These are phyloP conservation scores for Saccopteryx leptura DNA, from an alignment of 2,113 vertebrate genomes.

Conservation along the genomic window DNA sequence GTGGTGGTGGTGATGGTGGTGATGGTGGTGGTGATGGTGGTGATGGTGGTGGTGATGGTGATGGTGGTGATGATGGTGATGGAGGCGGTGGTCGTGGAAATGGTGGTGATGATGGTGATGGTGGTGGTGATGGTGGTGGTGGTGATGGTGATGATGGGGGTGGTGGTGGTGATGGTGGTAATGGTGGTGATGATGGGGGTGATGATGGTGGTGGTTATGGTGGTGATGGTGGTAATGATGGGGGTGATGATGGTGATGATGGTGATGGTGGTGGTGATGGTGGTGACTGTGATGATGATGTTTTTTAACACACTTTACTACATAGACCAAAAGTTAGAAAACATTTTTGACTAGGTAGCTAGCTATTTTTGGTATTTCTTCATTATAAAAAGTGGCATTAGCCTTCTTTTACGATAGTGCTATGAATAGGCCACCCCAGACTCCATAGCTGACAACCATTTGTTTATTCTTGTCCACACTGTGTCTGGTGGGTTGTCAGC, in stretches of 20 bases:
- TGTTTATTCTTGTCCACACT: too few relatives aligned
- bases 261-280: too few relatives aligned
- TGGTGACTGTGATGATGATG: neutral
- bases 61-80: rapidly evolving
- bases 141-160: rapidly evolving
- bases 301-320: neutral
- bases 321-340: neutral
- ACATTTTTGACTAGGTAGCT: neutral
- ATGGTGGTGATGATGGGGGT: rapidly evolving
- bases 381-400: neutral
- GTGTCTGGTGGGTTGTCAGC: neutral
- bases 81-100: rapidly evolving
- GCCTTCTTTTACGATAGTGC: neutral
- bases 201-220: rapidly evolving
- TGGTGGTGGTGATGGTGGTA: rapidly evolving
- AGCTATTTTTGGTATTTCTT: neutral
- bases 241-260: too few relatives aligned
- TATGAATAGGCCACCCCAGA: neutral
- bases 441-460: neutral
- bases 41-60: rapidly evolving
- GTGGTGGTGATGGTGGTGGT: rapidly evolving
- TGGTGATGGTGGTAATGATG: neutral
- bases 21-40: rapidly evolving
- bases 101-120: rapidly evolving
- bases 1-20: neutral